Evolutionary conservation across 2,888 invertebrate genomes (phyloP).

Genomic region (Epinotia nisella): DNA sequence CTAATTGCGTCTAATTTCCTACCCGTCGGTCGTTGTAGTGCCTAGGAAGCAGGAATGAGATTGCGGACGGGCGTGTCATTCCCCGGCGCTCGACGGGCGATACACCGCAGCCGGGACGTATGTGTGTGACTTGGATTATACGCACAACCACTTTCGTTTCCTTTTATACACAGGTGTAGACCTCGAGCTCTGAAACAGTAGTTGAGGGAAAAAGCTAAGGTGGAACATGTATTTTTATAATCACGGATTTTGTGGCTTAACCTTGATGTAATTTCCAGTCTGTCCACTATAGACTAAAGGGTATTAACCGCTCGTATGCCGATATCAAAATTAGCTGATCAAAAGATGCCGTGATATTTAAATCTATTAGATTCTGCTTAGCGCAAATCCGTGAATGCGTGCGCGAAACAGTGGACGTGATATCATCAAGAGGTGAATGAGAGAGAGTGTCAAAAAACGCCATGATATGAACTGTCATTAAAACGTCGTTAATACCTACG

Average conservation of each 20-base stretch:
- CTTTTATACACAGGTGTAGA: background rate
- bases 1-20: conserved; percentile 79
- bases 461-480: background rate
- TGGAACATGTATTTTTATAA: too few relatives aligned
- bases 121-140: conserved; percentile 13
- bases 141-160: background rate
- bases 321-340: too few relatives aligned
- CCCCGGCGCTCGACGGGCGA: conserved; percentile 66
- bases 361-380: too few relatives aligned
- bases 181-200: background rate
- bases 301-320: background rate
- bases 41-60: conserved; percentile 71
- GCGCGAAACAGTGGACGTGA: background rate
- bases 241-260: background rate
- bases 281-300: too few relatives aligned
- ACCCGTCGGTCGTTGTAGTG: conserved; percentile 70
- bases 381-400: too few relatives aligned
- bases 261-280: background rate
- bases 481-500: background rate
- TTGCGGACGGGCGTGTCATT: conserved; percentile 72
- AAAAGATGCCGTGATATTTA: too few relatives aligned
- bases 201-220: background rate
- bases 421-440: background rate
- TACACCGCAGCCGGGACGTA: conserved; percentile 45
- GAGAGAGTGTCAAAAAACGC: background rate